Evolutionary conservation across 30 jellyfish, hydroid and myxozoan species (phyloP).

Genomic region (Hydractinia echinata): DNA sequence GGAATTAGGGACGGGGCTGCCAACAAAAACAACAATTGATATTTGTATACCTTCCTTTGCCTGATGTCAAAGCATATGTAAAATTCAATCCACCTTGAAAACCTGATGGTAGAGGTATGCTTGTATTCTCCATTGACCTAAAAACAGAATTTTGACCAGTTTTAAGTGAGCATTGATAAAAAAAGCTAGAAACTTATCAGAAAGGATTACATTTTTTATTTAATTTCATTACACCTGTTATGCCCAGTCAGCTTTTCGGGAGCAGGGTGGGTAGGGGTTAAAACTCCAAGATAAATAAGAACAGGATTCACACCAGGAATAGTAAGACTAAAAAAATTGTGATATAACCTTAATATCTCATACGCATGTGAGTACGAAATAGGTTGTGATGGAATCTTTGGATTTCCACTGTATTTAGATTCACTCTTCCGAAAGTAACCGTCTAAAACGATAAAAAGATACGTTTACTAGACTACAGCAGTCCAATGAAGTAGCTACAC

Average conservation of each 20-base stretch:
- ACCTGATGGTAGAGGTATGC: conserved; percentile 25
- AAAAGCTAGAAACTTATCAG: too few relatives aligned
- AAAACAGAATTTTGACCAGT: too few relatives aligned
- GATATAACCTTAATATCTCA: conserved; percentile 47
- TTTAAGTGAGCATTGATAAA: too few relatives aligned
- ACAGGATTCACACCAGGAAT: too few relatives aligned
- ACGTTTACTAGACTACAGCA: too few relatives aligned
- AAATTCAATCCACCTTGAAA: conserved; percentile 76
- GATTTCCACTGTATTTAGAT: conserved; percentile 47
- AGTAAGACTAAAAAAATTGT: too few relatives aligned
- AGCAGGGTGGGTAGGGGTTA: too few relatives aligned
- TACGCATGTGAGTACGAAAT: conserved; percentile 66
- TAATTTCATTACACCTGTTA: too few relatives aligned
- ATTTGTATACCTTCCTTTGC: conserved; percentile 13
- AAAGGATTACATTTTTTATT: too few relatives aligned
- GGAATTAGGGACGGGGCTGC: not conserved
- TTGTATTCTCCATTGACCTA: conserved; percentile 39
- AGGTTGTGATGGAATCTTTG: conserved; percentile 91
- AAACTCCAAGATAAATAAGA: too few relatives aligned
- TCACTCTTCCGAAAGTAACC: conserved; percentile 63
- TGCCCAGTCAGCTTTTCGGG: too few relatives aligned
- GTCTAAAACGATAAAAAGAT: conserved; percentile 22
- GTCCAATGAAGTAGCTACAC: too few relatives aligned
- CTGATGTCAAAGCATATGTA: conserved; percentile 27
- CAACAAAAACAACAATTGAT: not conserved